phyloP scores from a whole-genome alignment of 1,140 invertebrate species.

The Atta cephalotes region DNA sequence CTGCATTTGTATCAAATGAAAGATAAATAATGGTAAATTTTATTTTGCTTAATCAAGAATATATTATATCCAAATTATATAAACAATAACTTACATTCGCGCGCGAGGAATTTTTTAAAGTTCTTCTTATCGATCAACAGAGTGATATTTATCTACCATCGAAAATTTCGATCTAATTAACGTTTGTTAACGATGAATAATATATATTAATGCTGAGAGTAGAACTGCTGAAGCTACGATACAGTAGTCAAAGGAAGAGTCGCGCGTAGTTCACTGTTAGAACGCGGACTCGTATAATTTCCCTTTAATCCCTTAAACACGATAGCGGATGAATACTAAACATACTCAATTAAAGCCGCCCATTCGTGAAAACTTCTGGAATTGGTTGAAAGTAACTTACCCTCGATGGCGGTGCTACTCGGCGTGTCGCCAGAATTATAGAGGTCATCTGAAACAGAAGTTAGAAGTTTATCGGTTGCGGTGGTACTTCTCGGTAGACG shows the following conservation, averaged over 20 bases:
- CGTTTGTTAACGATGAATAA: constrained; percentile 6
- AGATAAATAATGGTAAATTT: too few species aligned
- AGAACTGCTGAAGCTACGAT: constrained; percentile 33
- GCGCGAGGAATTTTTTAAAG: too few species aligned
- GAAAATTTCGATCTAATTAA: constrained; percentile 7
- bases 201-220: constrained; percentile 34
- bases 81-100: too few species aligned
- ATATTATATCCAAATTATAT: too few species aligned
- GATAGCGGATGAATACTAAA: constrained; percentile 78
- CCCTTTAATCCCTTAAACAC: constrained; percentile 77
- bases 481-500: constrained; percentile 6
- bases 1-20: too few species aligned
- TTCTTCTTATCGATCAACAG: not conserved
- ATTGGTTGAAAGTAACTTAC: constrained; percentile 78
- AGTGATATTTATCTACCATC: not conserved
- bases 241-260: constrained; percentile 45
- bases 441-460: constrained; percentile 80
- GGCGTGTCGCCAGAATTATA: constrained; percentile 75
- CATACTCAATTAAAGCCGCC: constrained; percentile 77
- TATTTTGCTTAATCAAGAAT: too few species aligned
- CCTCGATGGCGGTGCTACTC: constrained; percentile 70
- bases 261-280: constrained; percentile 46
- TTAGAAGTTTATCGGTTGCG: constrained; percentile 58
- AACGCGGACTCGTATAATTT: constrained; percentile 67
- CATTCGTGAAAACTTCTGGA: constrained; percentile 58